phyloP scores from a whole-genome alignment of 1,140 invertebrate genomes.

The Papilio machaon region DNA sequence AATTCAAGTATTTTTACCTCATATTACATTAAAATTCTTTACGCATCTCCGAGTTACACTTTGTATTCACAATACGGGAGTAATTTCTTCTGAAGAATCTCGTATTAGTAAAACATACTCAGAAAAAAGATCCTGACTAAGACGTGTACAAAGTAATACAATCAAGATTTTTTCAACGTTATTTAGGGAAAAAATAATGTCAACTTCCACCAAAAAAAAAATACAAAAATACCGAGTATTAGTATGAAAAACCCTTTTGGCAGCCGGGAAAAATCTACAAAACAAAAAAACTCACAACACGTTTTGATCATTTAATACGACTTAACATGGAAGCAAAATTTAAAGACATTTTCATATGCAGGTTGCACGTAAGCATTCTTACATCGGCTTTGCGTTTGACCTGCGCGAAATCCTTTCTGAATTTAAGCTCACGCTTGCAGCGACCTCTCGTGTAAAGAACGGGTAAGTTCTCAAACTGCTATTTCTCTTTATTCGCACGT shows the following conservation, averaged over 20 bases:
- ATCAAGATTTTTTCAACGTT: background rate
- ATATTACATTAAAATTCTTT: no score
- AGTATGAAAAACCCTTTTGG: background rate
- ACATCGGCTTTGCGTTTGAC: slow-evolving; percentile 29
- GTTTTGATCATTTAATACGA: background rate
- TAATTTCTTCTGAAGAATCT: no score
- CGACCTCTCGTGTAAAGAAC: slow-evolving; percentile 22
- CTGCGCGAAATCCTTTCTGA: slow-evolving; percentile 24
- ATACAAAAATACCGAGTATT: background rate
- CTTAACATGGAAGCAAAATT: background rate
- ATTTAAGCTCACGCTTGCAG: background rate
- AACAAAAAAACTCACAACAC: background rate
- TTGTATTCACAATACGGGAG: no score
- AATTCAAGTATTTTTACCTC: no score
- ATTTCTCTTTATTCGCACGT: slow-evolving; percentile 14
- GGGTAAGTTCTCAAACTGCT: slow-evolving; percentile 1
- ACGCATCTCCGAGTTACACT: no score
- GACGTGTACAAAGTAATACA: no score
- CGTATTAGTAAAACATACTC: no score
- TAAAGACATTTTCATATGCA: slow-evolving; percentile 20
- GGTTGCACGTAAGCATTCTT: background rate
- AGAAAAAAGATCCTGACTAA: no score
- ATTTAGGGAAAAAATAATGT: background rate
- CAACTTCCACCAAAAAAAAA: background rate
- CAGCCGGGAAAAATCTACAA: no score